Conservation (phyloP, 2,888 invertebrate genomes). For the Plebejus melissa region DNA sequence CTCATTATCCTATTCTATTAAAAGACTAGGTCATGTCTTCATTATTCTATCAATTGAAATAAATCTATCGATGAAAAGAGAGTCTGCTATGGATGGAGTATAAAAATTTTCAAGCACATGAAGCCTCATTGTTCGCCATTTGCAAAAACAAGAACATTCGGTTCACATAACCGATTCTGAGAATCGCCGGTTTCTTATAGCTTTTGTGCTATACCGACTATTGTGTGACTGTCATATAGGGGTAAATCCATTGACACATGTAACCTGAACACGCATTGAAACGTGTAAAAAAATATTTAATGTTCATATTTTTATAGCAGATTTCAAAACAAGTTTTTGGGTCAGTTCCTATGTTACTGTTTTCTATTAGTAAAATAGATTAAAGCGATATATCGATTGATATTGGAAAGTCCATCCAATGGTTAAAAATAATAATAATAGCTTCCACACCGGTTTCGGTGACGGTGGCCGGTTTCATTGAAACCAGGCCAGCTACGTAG, state of each 20-base stretch:
- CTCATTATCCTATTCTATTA: too few species aligned
- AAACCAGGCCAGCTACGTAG: too few species aligned
- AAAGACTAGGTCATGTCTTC: too few species aligned
- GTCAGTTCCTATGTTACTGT: neutral
- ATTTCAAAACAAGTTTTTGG: neutral
- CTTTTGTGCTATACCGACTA: constrained; percentile 29
- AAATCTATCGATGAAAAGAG: neutral
- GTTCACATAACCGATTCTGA: constrained; percentile 29
- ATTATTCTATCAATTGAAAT: neutral
- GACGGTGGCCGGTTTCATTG: too few species aligned
- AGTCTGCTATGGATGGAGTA: neutral
- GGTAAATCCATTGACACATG: constrained; percentile 34
- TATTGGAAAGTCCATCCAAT: neutral
- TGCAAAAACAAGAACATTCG: constrained; percentile 28
- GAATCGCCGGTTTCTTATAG: constrained; percentile 38
- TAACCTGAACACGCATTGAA: constrained; percentile 31
- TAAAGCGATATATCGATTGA: neutral
- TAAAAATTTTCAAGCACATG: constrained; percentile 4
- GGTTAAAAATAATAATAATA: too few species aligned
- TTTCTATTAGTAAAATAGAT: neutral
- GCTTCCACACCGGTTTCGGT: too few species aligned
- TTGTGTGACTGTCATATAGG: constrained; percentile 31
- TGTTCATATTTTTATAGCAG: neutral
- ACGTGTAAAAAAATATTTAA: neutral
- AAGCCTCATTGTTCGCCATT: constrained; percentile 15